phyloP scores from a whole-genome alignment of 1,140 invertebrate species.

The Eurosta solidaginis region DNA sequence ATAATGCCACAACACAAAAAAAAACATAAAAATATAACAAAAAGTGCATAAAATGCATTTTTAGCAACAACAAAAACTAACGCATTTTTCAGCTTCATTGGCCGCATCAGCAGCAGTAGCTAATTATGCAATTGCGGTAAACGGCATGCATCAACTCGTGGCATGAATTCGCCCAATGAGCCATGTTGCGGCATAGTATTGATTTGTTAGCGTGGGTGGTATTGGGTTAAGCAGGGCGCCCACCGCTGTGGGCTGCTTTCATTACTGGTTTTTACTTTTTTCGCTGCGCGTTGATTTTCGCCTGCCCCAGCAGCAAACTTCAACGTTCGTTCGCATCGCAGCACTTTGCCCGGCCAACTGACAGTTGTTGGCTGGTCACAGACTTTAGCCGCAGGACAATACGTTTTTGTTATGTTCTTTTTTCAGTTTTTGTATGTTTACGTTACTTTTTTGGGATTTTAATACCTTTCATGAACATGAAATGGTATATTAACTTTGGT shows the following conservation, averaged over 20 bases:
- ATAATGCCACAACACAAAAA: not conserved
- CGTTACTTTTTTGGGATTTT: not conserved
- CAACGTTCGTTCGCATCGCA: too few relatives aligned
- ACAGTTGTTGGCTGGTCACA: conserved; percentile 1
- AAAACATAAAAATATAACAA: not conserved
- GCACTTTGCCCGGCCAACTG: not conserved
- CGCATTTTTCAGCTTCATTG: not conserved
- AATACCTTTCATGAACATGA: too few relatives aligned
- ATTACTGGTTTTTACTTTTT: not conserved
- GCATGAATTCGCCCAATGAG: conserved; percentile 3
- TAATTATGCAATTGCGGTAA: conserved; percentile 19
- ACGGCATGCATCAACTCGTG: not conserved
- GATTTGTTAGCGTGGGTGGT: not conserved
- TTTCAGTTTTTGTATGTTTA: not conserved
- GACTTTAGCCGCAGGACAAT: conserved; percentile 4
- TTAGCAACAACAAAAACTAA: not conserved
- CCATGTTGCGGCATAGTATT: not conserved
- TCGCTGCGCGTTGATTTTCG: too few relatives aligned
- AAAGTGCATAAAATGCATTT: not conserved
- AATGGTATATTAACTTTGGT: too few relatives aligned
- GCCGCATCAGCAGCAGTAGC: not conserved
- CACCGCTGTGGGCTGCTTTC: not conserved
- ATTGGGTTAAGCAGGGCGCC: not conserved
- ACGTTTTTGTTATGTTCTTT: not conserved
- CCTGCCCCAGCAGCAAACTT: too few relatives aligned